Evolutionary conservation across 92 coral and sea anemone genomes (phyloP), one percentile per base, ranked within the genome.

Genomic region (Virgularia gustaviana): DNA sequence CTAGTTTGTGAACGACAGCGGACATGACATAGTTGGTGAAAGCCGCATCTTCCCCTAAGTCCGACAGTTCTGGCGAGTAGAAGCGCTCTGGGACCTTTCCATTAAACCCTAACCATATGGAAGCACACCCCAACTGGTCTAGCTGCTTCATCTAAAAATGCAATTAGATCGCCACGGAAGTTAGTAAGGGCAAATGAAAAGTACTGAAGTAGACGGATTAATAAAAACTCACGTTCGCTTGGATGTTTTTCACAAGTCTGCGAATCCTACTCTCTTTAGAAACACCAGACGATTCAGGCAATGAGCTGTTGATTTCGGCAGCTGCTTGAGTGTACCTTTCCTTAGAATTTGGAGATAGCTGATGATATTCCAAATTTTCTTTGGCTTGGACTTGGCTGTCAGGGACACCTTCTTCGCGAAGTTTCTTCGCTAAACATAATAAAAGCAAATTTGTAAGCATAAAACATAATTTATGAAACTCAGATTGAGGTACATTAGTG

Each of bases 81-180:
- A 68, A 51, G 13, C 79, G 57, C 79, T 79, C 79, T 2, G 73
- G 83, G 22, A 25, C 6, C 29, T 38, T 10, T 30, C 70, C 78
- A 64, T 30, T 47, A 43, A 36, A 63, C 15, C 78, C 83, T 20
- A 79, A 39, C 79, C 83, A 79, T 53, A 79, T 36, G 8, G 83
- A 79, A n/a, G 79, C 72, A 56, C 63, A 56, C 13, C 63, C 63
- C 32, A 56, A 56, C 32, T 56, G 63, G 32, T 56, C 63, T 20
- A 56, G 63, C 32, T 56, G 63, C 32, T 56, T 56, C 63, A 56
- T 56, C 63, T 56, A 56, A 12, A 56, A 15, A 19, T 2, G 18
- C 32, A 13, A 56, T n/a, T n/a, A n/a, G n/a, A n/a, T n/a, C n/a
- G n/a, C n/a, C n/a, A n/a, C n/a, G n/a, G n/a, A n/a, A 41, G 9